Evolutionary conservation across 2,888 invertebrate genomes (phyloP).

Genomic region (Callimorpha dominula): DNA sequence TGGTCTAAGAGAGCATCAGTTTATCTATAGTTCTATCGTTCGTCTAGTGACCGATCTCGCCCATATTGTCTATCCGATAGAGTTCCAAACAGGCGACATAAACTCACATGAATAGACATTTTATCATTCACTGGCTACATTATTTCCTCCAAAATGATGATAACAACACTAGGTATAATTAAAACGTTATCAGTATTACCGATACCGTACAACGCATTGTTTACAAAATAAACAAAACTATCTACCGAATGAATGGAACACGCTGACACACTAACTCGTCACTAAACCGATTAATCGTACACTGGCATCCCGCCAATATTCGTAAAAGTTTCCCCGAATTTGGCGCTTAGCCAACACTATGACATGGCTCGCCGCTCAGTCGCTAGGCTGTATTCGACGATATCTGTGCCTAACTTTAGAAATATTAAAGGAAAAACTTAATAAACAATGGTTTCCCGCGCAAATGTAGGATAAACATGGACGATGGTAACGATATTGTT

Average conservation of each 20-base stretch:
- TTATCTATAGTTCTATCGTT: neutral
- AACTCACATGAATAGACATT: neutral
- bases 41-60: neutral
- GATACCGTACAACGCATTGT: slow-evolving; percentile 71
- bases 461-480: slow-evolving; percentile 77
- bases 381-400: slow-evolving; percentile 62
- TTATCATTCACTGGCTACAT: slow-evolving; percentile 4
- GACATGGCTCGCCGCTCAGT: slow-evolving; percentile 68
- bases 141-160: slow-evolving; percentile 18
- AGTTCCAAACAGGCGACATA: no score
- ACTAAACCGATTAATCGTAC: slow-evolving; percentile 48
- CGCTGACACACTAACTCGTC: slow-evolving; percentile 47
- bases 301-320: slow-evolving; percentile 67
- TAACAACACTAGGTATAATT: slow-evolving; percentile 35
- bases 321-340: slow-evolving; percentile 53
- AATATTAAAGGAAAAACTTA: slow-evolving; percentile 52
- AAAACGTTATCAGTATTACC: slow-evolving; percentile 45
- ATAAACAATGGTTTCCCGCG: slow-evolving; percentile 72
- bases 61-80: neutral
- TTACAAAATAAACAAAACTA: slow-evolving; percentile 79
- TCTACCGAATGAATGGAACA: slow-evolving; percentile 65
- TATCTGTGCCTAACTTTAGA: slow-evolving; percentile 58
- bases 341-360: slow-evolving; percentile 71
- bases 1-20: neutral
- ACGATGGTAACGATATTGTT: slow-evolving; percentile 67